phyloP scores from a whole-genome alignment of 2,888 invertebrate genomes.

The Agrilus cyanescens region DNA sequence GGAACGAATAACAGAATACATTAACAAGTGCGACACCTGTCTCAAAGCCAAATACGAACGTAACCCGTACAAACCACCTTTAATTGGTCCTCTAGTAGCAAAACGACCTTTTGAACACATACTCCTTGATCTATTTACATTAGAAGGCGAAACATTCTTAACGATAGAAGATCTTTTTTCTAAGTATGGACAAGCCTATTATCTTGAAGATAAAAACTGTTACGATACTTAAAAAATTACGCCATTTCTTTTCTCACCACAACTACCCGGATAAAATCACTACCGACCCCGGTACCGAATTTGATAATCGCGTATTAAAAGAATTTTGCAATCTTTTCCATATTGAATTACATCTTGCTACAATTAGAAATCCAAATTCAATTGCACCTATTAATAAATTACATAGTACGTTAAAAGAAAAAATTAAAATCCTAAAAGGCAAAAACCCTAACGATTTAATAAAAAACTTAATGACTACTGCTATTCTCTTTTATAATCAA shows the following conservation, averaged over 20 bases:
- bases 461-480: no score
- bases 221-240: background rate
- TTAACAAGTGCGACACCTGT: constrained; percentile 6
- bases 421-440: constrained; percentile 4
- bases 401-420: constrained; percentile 7
- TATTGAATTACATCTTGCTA: background rate
- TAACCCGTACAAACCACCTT: background rate
- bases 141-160: background rate
- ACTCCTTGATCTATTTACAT: background rate
- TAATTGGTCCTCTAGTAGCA: background rate
- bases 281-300: constrained; percentile 1
- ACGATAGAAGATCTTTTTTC: background rate
- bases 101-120: background rate
- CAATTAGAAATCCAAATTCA: constrained; percentile 1
- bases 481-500: no score
- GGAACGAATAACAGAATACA: background rate
- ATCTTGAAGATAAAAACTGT: background rate
- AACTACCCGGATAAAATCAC: constrained; percentile 1
- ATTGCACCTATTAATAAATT: constrained; percentile 2
- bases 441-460: background rate
- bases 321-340: constrained; percentile 1
- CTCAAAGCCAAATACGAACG: constrained; percentile 6
- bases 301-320: constrained; percentile 3
- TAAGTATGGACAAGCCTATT: constrained; percentile 2
- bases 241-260: background rate